phyloP scores from a whole-genome alignment of 23 tunicate species.

The Botrylloides violaceus region DNA sequence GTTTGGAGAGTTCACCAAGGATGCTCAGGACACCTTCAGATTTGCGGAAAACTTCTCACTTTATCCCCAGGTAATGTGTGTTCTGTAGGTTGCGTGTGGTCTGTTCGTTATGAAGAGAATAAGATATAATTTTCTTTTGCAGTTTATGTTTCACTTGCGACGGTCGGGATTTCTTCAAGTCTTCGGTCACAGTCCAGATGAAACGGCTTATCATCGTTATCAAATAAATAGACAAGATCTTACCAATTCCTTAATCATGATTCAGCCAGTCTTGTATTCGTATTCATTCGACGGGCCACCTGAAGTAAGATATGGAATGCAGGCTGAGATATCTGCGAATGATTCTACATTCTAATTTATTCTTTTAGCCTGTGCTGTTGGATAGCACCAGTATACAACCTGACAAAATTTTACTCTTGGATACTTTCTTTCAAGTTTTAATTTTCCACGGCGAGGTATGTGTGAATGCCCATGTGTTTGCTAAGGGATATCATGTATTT shows the following conservation, averaged over 20 bases:
- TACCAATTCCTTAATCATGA: conserved; percentile 90
- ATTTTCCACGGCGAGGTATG: conserved; percentile 98
- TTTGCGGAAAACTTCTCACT: conserved; percentile 93
- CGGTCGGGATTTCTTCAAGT: conserved; percentile 95
- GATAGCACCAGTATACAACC: conserved; percentile 92
- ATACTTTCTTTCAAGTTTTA: conserved; percentile 96
- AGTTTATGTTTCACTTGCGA: conserved; percentile 99
- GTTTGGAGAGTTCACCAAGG: conserved; percentile 90
- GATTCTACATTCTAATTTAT: not conserved
- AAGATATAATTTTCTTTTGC: conserved; percentile 9
- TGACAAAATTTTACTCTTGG: conserved; percentile 82
- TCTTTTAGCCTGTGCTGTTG: conserved; percentile 72
- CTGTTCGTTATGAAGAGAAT: not conserved
- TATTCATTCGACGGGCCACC: conserved; percentile 98
- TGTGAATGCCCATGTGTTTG: not conserved
- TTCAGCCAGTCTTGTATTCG: conserved; percentile 89
- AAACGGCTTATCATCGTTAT: conserved; percentile 92
- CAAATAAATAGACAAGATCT: conserved; percentile 88
- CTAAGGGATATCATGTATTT: not conserved
- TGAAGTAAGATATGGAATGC: conserved; percentile 27
- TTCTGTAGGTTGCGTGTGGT: not conserved
- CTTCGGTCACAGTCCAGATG: conserved; percentile 99
- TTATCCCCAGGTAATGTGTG: conserved; percentile 71
- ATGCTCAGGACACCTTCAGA: conserved; percentile 78
- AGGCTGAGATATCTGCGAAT: not conserved